Conservation (phyloP, 2,888 invertebrate species). For the Drosophila eohydei region DNA sequence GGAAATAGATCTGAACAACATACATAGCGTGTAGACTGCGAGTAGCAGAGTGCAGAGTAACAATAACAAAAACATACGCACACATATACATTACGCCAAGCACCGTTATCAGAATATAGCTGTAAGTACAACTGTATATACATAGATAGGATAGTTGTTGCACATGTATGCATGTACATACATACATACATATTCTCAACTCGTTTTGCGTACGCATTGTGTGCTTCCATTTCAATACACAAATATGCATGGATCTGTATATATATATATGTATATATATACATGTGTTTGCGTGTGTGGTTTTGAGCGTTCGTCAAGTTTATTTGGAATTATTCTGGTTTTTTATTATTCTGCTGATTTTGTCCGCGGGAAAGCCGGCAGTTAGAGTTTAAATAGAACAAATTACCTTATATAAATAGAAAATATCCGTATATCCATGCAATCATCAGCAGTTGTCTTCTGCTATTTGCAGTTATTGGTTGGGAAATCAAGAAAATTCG, state of each 20-base stretch:
- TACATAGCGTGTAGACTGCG: neutral
- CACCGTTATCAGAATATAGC: conserved; percentile 64
- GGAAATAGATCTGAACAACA: too few species aligned
- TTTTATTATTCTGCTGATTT: too few species aligned
- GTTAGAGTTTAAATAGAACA: neutral
- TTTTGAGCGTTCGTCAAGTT: conserved; percentile 19
- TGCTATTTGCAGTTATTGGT: conserved; percentile 32
- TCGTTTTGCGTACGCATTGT: conserved; percentile 32
- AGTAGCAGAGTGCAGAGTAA: neutral
- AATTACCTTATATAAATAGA: conserved; percentile 53
- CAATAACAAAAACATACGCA: conserved; percentile 4
- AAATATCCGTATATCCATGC: conserved; percentile 46
- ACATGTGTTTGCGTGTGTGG: neutral
- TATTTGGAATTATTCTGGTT: conserved; percentile 20
- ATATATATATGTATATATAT: neutral
- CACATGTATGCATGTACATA: conserved; percentile 9
- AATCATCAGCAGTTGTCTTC: conserved; percentile 27
- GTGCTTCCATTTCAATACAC: conserved; percentile 22
- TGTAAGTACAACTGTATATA: conserved; percentile 21
- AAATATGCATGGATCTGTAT: neutral
- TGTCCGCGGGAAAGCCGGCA: conserved; percentile 31
- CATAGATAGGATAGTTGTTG: conserved; percentile 2
- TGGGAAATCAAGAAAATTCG: conserved; percentile 70
- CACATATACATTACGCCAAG: conserved; percentile 31
- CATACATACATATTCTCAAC: conserved; percentile 10